phyloP scores from a whole-genome alignment of 2,797 vertebrate species.

The Halcyon smyrnensis region DNA sequence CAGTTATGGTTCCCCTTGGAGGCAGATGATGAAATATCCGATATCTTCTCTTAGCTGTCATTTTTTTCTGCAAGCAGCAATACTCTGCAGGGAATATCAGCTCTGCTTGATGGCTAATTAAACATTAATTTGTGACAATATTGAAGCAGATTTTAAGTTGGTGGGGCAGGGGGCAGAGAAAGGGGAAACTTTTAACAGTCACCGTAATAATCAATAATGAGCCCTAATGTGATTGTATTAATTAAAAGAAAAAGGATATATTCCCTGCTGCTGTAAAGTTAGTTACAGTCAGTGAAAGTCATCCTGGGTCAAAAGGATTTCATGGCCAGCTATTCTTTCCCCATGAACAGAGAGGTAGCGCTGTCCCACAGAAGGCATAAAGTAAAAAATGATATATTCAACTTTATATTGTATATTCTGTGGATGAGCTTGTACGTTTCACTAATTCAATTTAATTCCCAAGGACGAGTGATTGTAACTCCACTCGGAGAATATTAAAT shows the following conservation, averaged over 20 bases:
- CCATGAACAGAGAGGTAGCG: background rate
- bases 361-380: background rate
- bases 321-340: background rate
- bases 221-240: conserved; percentile 57
- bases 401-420: background rate
- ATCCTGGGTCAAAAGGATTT: background rate
- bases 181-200: conserved; percentile 42
- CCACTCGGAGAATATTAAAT: conserved; percentile 30
- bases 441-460: conserved; percentile 59
- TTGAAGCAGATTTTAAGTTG: conserved; percentile 56
- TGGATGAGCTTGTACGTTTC: background rate
- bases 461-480: conserved; percentile 30
- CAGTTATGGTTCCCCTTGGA: background rate
- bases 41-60: background rate
- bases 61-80: conserved; percentile 19
- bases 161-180: background rate
- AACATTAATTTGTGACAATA: conserved; percentile 48
- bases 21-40: background rate
- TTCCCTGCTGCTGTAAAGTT: conserved; percentile 26
- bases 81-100: conserved; percentile 13
- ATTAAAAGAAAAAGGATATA: conserved; percentile 36
- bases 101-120: conserved; percentile 66
- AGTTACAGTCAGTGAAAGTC: conserved; percentile 10
- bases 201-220: conserved; percentile 59
- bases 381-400: background rate